Percentiles rank a stretch among this genome's conserved stretches.
Conservation (phyloP, 2,888 invertebrate genomes). For the Tanypteryx hageni region DNA sequence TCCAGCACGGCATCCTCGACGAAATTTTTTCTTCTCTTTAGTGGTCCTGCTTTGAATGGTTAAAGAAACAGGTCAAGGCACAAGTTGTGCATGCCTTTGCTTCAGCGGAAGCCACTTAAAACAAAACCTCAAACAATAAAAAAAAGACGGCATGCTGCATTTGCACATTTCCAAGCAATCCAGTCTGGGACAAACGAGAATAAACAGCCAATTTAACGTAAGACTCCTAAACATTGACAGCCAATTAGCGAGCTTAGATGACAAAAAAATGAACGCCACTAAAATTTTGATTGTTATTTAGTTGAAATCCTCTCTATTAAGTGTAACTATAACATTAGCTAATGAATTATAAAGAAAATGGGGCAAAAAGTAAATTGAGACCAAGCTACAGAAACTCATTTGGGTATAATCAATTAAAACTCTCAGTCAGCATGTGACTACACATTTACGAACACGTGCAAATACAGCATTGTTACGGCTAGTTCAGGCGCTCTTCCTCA, state of each 20-base stretch:
- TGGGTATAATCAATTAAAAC: background rate
- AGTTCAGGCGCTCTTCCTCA: constrained; percentile 46
- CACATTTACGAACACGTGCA: constrained; percentile 2
- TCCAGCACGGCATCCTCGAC: constrained; percentile 53
- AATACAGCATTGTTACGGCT: constrained; percentile 50
- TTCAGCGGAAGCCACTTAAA: constrained; percentile 51
- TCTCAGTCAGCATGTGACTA: background rate
- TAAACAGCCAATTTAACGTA: too few species aligned
- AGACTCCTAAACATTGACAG: too few species aligned
- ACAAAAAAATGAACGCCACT: too few species aligned
- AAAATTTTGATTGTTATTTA: too few species aligned
- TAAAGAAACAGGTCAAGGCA: constrained; percentile 59
- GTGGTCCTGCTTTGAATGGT: constrained; percentile 61
- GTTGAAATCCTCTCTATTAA: too few species aligned
- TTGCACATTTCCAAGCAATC: constrained; percentile 17
- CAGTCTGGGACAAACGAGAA: too few species aligned
- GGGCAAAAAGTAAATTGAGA: too few species aligned
- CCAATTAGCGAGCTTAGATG: too few species aligned
- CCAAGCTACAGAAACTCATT: too few species aligned
- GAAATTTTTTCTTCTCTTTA: constrained; percentile 50
- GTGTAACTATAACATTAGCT: too few species aligned
- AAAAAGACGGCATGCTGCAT: constrained; percentile 42
- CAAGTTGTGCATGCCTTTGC: constrained; percentile 39
- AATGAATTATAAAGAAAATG: too few species aligned
- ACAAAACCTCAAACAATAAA: constrained; percentile 20